Evolutionary conservation across 2,113 vertebrate genomes (phyloP).

Genomic region (Rhabdornis inornatus): DNA sequence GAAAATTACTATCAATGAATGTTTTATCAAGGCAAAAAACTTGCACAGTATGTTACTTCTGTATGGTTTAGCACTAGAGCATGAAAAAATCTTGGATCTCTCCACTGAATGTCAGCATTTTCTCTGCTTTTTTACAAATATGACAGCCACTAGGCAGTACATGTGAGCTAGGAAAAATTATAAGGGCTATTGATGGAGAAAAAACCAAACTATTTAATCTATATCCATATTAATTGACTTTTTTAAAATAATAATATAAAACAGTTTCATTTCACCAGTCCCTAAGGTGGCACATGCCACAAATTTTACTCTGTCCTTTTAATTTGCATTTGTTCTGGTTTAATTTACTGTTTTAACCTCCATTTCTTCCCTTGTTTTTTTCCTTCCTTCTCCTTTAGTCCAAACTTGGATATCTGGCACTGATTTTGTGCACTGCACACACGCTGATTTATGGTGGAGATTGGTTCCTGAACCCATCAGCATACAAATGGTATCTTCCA

Average conservation of each 20-base stretch:
- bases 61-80: neutral
- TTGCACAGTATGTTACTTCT: neutral
- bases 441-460: slow-evolving; percentile 82
- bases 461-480: slow-evolving; percentile 68
- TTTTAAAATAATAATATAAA: neutral
- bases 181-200: neutral
- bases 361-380: neutral
- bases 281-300: neutral
- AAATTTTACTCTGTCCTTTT: neutral
- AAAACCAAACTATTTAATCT: neutral
- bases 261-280: neutral
- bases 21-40: slow-evolving; percentile 6
- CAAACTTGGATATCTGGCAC: slow-evolving; percentile 86
- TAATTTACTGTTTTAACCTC: neutral
- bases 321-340: neutral
- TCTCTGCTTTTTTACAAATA: neutral
- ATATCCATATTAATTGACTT: neutral
- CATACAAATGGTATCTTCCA: slow-evolving; percentile 85
- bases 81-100: neutral
- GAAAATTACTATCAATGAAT: neutral
- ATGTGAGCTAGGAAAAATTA: neutral
- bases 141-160: neutral
- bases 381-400: slow-evolving; percentile 72
- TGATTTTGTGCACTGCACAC: slow-evolving; percentile 86
- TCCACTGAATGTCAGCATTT: neutral